Conservation (phyloP, 2,888 invertebrate species). For the Troides aeacus region DNA sequence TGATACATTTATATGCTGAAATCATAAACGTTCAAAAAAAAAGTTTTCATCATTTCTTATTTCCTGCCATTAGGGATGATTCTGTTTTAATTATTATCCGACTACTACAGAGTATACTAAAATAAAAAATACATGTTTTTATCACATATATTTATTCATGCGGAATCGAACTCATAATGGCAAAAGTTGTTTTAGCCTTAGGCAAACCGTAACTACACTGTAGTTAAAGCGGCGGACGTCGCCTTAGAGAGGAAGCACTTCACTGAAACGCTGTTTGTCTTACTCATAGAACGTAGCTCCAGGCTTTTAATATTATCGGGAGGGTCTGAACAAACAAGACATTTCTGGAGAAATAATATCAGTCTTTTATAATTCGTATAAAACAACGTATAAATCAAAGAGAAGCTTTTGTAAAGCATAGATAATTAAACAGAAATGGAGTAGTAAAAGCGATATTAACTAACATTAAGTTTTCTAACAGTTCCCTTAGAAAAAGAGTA, state of each 20-base stretch:
- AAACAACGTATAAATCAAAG: not conserved
- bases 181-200: not conserved
- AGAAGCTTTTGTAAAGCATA: too few species aligned
- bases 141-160: not conserved
- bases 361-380: not conserved
- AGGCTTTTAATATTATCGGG: constrained; percentile 1
- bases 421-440: too few species aligned
- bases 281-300: constrained; percentile 8
- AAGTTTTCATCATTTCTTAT: too few species aligned
- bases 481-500: too few species aligned
- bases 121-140: too few species aligned
- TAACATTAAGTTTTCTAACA: too few species aligned
- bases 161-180: constrained; percentile 4
- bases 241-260: constrained; percentile 2
- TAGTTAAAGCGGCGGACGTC: constrained; percentile 5
- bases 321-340: constrained; percentile 2
- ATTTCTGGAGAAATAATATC: not conserved
- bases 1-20: too few species aligned
- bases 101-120: too few species aligned
- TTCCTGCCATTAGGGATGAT: too few species aligned
- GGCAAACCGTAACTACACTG: not conserved
- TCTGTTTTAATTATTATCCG: too few species aligned
- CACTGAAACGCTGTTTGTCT: not conserved
- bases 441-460: too few species aligned
- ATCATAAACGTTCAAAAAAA: too few species aligned